phyloP scores from a whole-genome alignment of 2,113 vertebrate genomes.

The Haemorhous mexicanus region DNA sequence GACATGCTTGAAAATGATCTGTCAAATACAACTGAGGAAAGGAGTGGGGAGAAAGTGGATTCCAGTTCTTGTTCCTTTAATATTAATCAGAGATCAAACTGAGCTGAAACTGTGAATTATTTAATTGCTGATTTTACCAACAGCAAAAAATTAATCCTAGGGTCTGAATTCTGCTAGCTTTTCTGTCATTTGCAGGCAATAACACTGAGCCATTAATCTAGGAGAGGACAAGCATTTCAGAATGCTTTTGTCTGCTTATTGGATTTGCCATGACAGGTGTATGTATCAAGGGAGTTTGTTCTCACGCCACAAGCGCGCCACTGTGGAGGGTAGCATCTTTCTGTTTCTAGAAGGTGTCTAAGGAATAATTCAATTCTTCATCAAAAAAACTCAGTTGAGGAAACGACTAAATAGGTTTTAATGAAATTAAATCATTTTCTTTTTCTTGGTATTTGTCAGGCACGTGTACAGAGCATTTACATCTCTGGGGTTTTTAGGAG shows the following conservation, averaged over 20 bases:
- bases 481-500: neutral
- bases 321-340: neutral
- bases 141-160: neutral
- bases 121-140: neutral
- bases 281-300: neutral
- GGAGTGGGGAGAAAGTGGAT: neutral
- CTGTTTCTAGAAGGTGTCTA: constrained; percentile 18
- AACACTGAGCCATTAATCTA: neutral
- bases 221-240: neutral
- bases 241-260: neutral
- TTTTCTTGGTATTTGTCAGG: neutral
- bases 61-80: neutral
- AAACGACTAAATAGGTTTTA: neutral
- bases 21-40: neutral
- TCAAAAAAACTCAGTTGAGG: neutral
- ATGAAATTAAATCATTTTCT: neutral
- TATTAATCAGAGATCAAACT: constrained; percentile 16
- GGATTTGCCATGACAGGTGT: neutral
- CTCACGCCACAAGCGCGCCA: neutral
- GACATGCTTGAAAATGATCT: neutral
- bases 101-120: neutral
- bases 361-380: neutral
- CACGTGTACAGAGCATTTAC: neutral
- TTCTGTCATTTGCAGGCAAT: neutral
- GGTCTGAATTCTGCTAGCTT: neutral